Percentiles rank a stretch among this genome's conserved stretches.
Evolutionary conservation across 2,797 vertebrate species (phyloP).

Genomic region (Acanthurus lineatus): DNA sequence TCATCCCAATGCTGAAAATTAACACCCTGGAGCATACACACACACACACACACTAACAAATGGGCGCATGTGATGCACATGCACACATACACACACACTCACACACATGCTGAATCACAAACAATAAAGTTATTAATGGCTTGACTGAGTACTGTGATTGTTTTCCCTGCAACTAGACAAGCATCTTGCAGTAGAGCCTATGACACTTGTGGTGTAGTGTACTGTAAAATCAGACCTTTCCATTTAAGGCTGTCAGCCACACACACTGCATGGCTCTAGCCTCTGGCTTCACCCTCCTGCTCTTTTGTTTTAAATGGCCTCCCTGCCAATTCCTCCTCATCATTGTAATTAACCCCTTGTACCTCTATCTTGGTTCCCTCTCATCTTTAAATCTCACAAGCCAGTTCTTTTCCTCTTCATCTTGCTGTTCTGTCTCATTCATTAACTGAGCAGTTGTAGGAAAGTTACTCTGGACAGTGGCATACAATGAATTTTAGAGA

Average conservation of each 20-base stretch:
- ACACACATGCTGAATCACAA: constrained; percentile 26
- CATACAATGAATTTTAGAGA: no score
- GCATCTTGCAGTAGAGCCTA: constrained; percentile 54
- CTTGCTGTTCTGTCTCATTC: not conserved
- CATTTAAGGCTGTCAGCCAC: constrained; percentile 55
- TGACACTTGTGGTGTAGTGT: constrained; percentile 53
- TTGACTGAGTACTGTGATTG: constrained; percentile 78
- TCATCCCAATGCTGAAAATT: constrained; percentile 84
- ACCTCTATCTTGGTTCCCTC: not conserved
- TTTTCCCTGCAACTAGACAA: constrained; percentile 75
- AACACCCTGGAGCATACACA: constrained; percentile 68
- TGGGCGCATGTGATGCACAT: constrained; percentile 29
- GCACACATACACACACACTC: constrained; percentile 19
- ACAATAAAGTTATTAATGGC: constrained; percentile 69
- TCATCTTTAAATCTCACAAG: constrained; percentile 10
- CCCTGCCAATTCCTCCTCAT: constrained; percentile 27
- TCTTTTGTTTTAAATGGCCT: constrained; percentile 45
- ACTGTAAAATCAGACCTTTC: constrained; percentile 53
- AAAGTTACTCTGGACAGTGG: no score
- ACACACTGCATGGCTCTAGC: not conserved
- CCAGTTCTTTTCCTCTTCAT: not conserved
- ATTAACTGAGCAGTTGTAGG: constrained; percentile 43
- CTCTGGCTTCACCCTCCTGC: constrained; percentile 43
- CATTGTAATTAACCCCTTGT: constrained; percentile 37
- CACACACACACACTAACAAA: constrained; percentile 38